Evolutionary conservation across 23 tunicate species (phyloP), one percentile per base, ranked within the genome.

Genomic region (Trididemnum nubilum): DNA sequence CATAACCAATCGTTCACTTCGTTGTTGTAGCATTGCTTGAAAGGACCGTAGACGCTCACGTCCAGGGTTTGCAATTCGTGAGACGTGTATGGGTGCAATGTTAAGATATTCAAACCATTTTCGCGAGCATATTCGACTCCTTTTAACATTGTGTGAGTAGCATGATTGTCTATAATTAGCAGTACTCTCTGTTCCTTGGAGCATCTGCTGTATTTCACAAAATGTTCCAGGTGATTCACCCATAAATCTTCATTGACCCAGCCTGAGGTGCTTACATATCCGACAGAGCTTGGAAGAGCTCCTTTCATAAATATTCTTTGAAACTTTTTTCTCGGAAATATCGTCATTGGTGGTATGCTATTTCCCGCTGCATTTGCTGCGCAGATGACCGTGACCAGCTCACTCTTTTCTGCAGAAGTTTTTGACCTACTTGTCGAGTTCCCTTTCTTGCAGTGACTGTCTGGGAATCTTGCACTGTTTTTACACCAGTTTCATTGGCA

Each of bases 111-210:
- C 4, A 61, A 21, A 15, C 67, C 21, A 12, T 61, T 61, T 61
- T 61, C 67, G 4, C 67, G 27, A 21, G 67, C 67, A 61, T 21
- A n/a, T 61, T n/a, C n/a, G 4, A 61, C 67, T 61, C 29, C 67
- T 61, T 61, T 61, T 26, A 61, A 61, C 67, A 22, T 21, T 61
- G 29, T 25, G 26, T 61, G 67, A n/a, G 67, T 4, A 21, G 27
- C 77, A 66, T 81, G 85, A 32, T 81, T 81, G 73, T 81, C 85
- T 73, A 70, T 38, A 12, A 67, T 66, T 77, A 81, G 77, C 38
- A 81, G 54, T 28, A 69, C 85, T 28, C 69, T 81, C 23, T 81
- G 59, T 25, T 66, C 77, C 24, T 37, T 30, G 22, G 77, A 67
- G 64, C 85, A 81, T 36, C 85, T 66, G n/a, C 33, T 81, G 37